Evolutionary conservation across 2,797 vertebrate genomes (phyloP).

Genomic region (Sciurus carolinensis): DNA sequence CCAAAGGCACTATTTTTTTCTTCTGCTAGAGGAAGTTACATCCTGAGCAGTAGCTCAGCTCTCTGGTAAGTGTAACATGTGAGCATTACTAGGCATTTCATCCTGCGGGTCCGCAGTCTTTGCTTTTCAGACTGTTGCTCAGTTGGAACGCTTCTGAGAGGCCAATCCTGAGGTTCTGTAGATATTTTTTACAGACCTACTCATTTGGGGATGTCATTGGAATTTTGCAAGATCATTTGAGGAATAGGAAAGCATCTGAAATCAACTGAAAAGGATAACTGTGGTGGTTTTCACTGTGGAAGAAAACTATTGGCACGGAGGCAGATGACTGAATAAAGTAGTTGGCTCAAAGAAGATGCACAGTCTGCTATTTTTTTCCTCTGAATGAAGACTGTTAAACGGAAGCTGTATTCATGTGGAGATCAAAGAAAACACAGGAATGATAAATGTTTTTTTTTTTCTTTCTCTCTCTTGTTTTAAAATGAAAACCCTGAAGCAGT

Average conservation of each 20-base stretch:
- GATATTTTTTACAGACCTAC: constrained; percentile 61
- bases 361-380: constrained; percentile 80
- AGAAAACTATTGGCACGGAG: constrained; percentile 87
- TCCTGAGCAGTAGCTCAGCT: constrained; percentile 87
- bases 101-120: constrained; percentile 88
- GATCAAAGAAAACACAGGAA: constrained; percentile 88
- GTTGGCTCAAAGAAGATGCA: constrained; percentile 69
- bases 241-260: constrained; percentile 75
- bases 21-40: constrained; percentile 89
- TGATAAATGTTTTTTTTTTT: constrained; percentile 82
- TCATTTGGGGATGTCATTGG: constrained; percentile 36
- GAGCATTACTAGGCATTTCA: constrained; percentile 91
- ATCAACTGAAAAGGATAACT: constrained; percentile 78
- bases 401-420: constrained; percentile 86
- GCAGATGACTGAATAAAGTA: constrained; percentile 86
- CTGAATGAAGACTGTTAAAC: constrained; percentile 89
- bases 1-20: constrained; percentile 83
- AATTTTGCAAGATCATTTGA: constrained; percentile 78
- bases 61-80: constrained; percentile 89
- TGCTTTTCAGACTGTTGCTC: constrained; percentile 87
- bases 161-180: constrained; percentile 41
- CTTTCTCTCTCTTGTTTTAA: neutral
- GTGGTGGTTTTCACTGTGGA: constrained; percentile 83
- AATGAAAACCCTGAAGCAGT: constrained; percentile 85
- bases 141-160: constrained; percentile 81